Evolutionary conservation across 2,113 vertebrate genomes (phyloP).

Genomic region (Seriola rivoliana): DNA sequence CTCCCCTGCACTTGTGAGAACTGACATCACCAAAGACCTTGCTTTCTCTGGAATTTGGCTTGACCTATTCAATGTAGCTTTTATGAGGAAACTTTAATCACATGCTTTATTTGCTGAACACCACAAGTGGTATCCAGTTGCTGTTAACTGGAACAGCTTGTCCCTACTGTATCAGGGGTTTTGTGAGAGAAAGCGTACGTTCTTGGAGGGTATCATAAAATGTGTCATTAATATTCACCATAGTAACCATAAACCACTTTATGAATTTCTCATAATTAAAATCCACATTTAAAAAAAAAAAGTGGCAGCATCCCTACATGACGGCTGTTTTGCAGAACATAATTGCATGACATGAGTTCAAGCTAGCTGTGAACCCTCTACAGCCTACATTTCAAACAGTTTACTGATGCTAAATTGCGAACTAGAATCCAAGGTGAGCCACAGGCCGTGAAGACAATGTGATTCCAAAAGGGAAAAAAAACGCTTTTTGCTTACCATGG

Average conservation of each 20-base stretch:
- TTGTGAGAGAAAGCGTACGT: constrained; percentile 67
- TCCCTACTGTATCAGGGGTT: constrained; percentile 39
- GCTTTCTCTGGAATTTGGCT: constrained; percentile 56
- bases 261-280: constrained; percentile 33
- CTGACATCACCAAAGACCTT: constrained; percentile 46
- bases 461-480: neutral
- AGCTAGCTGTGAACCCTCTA: neutral
- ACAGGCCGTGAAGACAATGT: neutral
- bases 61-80: constrained; percentile 56
- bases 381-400: constrained; percentile 8
- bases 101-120: constrained; percentile 74
- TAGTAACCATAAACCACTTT: constrained; percentile 32
- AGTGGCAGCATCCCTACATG: constrained; percentile 20
- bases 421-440: neutral
- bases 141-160: constrained; percentile 67
- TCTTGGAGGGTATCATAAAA: constrained; percentile 61
- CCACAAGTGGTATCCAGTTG: constrained; percentile 67
- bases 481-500: constrained; percentile 83
- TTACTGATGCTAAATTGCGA: neutral
- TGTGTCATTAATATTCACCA: constrained; percentile 54
- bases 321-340: neutral
- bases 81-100: constrained; percentile 75
- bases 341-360: neutral
- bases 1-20: constrained; percentile 44
- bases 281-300: constrained; percentile 8